A percentile compares a stretch with the other conserved stretches of the same genome.
phyloP scores from a whole-genome alignment of 1,140 invertebrate genomes.

The Choristoneura fumiferana region DNA sequence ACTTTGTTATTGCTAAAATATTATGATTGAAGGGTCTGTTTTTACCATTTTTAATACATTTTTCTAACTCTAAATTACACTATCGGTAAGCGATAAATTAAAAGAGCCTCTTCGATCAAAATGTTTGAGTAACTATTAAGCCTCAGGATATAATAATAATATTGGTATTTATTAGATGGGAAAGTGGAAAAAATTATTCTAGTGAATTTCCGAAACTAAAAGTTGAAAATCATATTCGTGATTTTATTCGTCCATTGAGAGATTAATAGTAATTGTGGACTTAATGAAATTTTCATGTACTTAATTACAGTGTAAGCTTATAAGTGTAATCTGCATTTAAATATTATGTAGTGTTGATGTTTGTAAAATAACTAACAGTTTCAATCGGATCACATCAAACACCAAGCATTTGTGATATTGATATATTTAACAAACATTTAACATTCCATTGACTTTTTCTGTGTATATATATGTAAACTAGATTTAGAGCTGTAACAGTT shows the following conservation, averaged over 20 bases:
- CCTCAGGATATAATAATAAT: not conserved
- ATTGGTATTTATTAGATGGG: not conserved
- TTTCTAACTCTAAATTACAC: too few relatives aligned
- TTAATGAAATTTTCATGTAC: conserved; percentile 68
- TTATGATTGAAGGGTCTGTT: too few relatives aligned
- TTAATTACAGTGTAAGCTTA: conserved; percentile 64
- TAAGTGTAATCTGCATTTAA: conserved; percentile 61
- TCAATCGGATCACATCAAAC: not conserved
- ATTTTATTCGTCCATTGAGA: conserved; percentile 59
- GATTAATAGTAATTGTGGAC: conserved; percentile 55
- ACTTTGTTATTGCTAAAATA: too few relatives aligned
- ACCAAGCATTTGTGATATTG: not conserved
- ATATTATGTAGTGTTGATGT: conserved; percentile 41
- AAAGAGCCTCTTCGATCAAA: too few relatives aligned
- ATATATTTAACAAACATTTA: conserved; percentile 25
- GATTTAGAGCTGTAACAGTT: conserved; percentile 72
- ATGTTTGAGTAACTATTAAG: not conserved
- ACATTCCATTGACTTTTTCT: conserved; percentile 51
- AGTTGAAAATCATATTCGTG: conserved; percentile 21
- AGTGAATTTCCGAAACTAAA: not conserved
- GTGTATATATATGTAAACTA: conserved; percentile 76
- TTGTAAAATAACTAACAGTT: conserved; percentile 29
- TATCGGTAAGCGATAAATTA: too few relatives aligned
- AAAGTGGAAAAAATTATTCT: not conserved
- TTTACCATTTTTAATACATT: too few relatives aligned